Evolutionary conservation across 2,888 invertebrate species (phyloP), one percentile per base, ranked within the genome.

Genomic region (Chelonus formosanus): DNA sequence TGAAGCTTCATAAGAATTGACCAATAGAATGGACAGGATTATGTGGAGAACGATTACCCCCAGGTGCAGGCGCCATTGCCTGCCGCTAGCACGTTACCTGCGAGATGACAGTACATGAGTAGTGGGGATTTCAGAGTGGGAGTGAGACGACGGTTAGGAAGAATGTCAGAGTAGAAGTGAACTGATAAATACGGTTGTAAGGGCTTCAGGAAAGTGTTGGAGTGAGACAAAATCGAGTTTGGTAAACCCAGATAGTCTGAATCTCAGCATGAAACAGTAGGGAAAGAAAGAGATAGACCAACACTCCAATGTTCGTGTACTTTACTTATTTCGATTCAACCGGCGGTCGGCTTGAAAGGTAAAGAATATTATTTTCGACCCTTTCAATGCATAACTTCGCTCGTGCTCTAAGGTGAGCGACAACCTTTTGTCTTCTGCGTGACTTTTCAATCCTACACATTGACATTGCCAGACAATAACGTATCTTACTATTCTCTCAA

Each of bases 61-160:
- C 76, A 75, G 75, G 76, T 80, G 77, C 75, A 77, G 75, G 76
- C 75, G 79, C 81, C 80, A 78, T 79, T 79, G 77, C 78, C 75
- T 75, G 76, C 67, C 72, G 69, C 71, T 72, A 68, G 73, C 71
- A 73, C 69, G 70, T 71, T 74, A 74, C 73, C 74, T 74, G 73
- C 65, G 67, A 61, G 58, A 58, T 45, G 57, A 45, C 57, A 45
- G 57, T 34, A 31, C 20, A 20, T 20, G 48, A 10, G 55, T 56
- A 54, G 8, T 7, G 43, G 62, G 59, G 45, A 56, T 60, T 34
- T 32, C 45, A 35, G 34, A 56, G 61, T 40, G 66, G 56, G 31
- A 57, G 57, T 40, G 52, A 52, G 52, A 54, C 47, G 47, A n/a
- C 47, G 45, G 20, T 48, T 48, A 36, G 54, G n/a, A 56, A 56